Evolutionary conservation across 2,797 vertebrate genomes (phyloP), one percentile per base, ranked within the genome.

Genomic region (Rhinatrema bivittatum): DNA sequence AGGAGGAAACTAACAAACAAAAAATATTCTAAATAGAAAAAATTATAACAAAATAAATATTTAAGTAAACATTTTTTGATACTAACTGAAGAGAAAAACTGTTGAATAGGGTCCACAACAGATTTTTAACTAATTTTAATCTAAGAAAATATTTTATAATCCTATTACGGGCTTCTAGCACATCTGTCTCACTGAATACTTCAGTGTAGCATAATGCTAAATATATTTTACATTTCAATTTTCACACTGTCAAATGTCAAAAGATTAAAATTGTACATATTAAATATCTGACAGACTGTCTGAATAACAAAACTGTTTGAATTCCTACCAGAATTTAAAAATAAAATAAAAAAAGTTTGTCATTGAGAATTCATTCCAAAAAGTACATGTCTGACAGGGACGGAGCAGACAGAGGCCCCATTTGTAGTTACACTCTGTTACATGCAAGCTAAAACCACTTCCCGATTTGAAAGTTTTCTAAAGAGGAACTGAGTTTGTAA

Each of bases 381-480:
- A 25, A 45, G 27, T 10, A 32, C 9, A 33, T 49, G 49, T 49
- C 49, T 53, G 5, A 18, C 60, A 39, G 7, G 49, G 21, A 42
- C 42, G 8, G 6, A 38, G 33, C 31, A 25, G n/a, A 42, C 22
- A 13, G n/a, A 43, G 29, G 39, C 55, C n/a, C 24, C 6, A n/a
- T 30, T 65, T 56, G 48, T 31, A 62, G 53, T 39, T 17, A 46
- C 31, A 45, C 5, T 33, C 50, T 30, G 29, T 41, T 42, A 40
- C 1, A 0, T 15, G 29, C 29, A 50, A 52, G 2, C 9, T 42
- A 25, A 65, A 62, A 58, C 33, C 25, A 37, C 29, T 56, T 52
- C 24, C 36, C 42, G 20, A 43, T 32, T n/a, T 27, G 57, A 23
- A 6, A 32, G 42, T 31, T 53, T 53, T n/a, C 20, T 50, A 37